Evolutionary conservation across 2,888 invertebrate species (phyloP).

Genomic region (Capitulum mitella): DNA sequence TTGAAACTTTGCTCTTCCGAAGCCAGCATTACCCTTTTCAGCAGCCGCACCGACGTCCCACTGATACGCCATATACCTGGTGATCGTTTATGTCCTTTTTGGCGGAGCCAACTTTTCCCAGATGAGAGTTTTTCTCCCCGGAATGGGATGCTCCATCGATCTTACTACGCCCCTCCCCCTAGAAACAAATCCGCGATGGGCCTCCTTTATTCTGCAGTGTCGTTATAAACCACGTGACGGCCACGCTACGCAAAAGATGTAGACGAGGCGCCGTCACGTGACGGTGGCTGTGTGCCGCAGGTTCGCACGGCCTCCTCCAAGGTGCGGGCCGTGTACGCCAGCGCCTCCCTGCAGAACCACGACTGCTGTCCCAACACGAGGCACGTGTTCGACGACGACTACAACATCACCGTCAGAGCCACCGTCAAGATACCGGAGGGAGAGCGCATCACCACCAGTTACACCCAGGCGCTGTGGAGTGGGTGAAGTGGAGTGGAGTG

Average conservation of each 20-base stretch:
- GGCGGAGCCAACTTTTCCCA: no score
- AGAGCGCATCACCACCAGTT: constrained; percentile 33
- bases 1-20: no score
- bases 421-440: constrained; percentile 33
- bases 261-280: not conserved
- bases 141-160: not conserved
- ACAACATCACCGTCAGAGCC: constrained; percentile 33
- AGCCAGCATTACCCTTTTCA: no score
- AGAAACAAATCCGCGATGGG: not conserved
- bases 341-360: constrained; percentile 33
- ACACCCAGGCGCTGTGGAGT: constrained; percentile 32
- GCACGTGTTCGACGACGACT: constrained; percentile 34
- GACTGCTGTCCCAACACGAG: constrained; percentile 35
- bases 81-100: no score
- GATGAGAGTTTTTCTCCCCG: not conserved
- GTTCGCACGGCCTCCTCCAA: constrained; percentile 29
- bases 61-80: no score
- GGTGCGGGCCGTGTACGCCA: constrained; percentile 32
- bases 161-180: not conserved
- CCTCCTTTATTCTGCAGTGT: not conserved
- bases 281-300: not conserved
- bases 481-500: not conserved
- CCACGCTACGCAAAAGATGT: not conserved
- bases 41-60: no score
- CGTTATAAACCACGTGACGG: not conserved